Evolutionary conservation across 2,113 vertebrate species (phyloP).

Genomic region (Epinephelus fuscoguttatus): DNA sequence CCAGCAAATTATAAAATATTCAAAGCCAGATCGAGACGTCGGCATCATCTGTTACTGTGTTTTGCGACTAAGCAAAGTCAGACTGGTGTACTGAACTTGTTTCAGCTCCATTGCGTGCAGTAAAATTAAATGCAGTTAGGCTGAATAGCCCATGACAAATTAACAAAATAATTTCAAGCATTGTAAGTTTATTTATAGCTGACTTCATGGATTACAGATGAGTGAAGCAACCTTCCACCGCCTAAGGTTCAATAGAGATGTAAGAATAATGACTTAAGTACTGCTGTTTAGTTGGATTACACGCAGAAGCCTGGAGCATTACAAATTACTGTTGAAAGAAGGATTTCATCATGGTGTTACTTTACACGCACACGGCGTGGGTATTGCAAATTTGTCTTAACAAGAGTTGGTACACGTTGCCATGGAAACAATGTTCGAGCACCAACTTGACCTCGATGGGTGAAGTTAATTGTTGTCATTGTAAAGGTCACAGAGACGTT

Average conservation of each 20-base stretch:
- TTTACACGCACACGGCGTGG: slow-evolving; percentile 21
- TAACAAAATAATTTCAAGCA: slow-evolving; percentile 52
- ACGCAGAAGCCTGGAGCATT: slow-evolving; percentile 53
- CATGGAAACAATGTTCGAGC: not conserved
- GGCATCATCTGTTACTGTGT: slow-evolving; percentile 23
- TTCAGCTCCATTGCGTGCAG: slow-evolving; percentile 27
- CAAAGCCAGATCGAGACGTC: slow-evolving; percentile 1
- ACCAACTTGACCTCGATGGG: slow-evolving; percentile 10
- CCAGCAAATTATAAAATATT: slow-evolving; percentile 15
- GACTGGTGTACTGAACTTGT: slow-evolving; percentile 12
- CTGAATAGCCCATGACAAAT: slow-evolving; percentile 58
- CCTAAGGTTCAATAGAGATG: slow-evolving; percentile 47
- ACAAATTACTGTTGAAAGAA: slow-evolving; percentile 54
- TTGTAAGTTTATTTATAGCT: slow-evolving; percentile 55
- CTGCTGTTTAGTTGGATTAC: slow-evolving; percentile 66
- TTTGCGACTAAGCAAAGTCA: slow-evolving; percentile 15
- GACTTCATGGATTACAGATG: slow-evolving; percentile 47
- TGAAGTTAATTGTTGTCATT: slow-evolving; percentile 2
- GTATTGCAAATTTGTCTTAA: not conserved
- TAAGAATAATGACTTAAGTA: slow-evolving; percentile 57
- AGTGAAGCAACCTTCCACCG: slow-evolving; percentile 37
- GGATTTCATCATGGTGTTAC: slow-evolving; percentile 50
- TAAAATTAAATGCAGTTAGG: slow-evolving; percentile 46
- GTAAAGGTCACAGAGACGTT: not conserved
- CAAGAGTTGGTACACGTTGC: not conserved